phyloP scores from a whole-genome alignment of 2,797 vertebrate genomes.

The Triplophysa yarkandensis region DNA sequence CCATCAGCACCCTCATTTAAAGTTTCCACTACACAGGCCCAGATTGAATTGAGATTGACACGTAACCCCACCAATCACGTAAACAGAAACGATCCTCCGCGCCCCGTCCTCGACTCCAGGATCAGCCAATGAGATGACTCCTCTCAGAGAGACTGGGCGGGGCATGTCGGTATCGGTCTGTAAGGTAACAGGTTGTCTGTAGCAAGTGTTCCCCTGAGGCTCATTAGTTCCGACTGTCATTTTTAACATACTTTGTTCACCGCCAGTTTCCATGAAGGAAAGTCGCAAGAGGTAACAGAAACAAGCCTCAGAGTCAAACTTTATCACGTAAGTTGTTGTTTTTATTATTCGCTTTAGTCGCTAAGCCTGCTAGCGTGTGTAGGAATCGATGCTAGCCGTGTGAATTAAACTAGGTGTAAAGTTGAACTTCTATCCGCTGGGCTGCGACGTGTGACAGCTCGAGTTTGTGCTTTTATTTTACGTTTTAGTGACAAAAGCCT shows the following conservation, averaged over 20 bases:
- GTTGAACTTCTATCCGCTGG: background rate
- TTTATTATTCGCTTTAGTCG: conserved; percentile 7
- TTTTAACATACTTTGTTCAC: background rate
- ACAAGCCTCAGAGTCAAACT: background rate
- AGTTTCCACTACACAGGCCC: background rate
- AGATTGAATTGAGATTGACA: conserved; percentile 39
- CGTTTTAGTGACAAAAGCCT: background rate
- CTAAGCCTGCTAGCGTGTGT: conserved; percentile 49
- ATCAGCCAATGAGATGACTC: conserved; percentile 64
- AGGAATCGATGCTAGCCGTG: conserved; percentile 4
- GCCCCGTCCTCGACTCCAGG: conserved; percentile 46
- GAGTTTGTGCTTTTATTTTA: background rate
- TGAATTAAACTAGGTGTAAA: background rate
- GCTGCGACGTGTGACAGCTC: background rate
- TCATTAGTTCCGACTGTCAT: background rate
- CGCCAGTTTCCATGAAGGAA: conserved; percentile 20
- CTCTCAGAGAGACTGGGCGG: conserved; percentile 61
- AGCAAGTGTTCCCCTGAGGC: conserved; percentile 13
- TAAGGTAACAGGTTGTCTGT: conserved; percentile 60
- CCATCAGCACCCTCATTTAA: background rate
- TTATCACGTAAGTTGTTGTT: conserved; percentile 40
- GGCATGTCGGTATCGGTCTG: conserved; percentile 51
- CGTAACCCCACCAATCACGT: conserved; percentile 61
- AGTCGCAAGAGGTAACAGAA: background rate
- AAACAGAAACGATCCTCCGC: background rate